Conservation (phyloP, 2,113 vertebrate genomes). For the Oophaga pumilio region DNA sequence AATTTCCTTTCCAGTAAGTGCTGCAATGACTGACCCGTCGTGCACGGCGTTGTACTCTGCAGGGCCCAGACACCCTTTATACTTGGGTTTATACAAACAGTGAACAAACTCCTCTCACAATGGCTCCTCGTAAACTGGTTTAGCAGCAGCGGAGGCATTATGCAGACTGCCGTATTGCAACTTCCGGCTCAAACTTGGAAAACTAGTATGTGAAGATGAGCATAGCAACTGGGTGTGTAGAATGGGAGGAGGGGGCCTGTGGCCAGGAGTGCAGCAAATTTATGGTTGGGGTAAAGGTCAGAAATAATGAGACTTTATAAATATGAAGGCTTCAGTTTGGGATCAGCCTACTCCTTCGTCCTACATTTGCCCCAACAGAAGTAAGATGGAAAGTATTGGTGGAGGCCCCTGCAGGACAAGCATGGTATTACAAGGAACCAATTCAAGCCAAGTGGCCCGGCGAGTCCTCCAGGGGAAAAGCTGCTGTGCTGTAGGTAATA, state of each 20-base stretch:
- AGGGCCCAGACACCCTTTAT: not conserved
- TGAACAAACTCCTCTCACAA: not conserved
- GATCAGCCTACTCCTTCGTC: no score
- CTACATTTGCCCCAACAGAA: no score
- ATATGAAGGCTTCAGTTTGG: no score
- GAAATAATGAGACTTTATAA: no score
- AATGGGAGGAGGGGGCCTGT: not conserved
- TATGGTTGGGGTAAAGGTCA: no score
- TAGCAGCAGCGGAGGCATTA: not conserved
- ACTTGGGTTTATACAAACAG: not conserved
- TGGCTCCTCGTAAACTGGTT: slow-evolving; percentile 13
- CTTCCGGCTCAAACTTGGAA: slow-evolving; percentile 12
- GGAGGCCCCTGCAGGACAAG: no score
- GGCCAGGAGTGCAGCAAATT: not conserved
- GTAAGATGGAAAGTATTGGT: no score
- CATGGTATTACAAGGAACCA: no score
- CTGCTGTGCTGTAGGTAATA: no score
- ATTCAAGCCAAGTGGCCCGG: no score
- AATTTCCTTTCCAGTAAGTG: slow-evolving; percentile 1
- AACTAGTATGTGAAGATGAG: not conserved
- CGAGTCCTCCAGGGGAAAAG: no score
- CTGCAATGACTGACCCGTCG: not conserved
- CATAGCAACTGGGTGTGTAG: slow-evolving; percentile 2
- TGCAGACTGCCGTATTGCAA: not conserved
- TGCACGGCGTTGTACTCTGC: not conserved